These are phyloP conservation scores for Channa striata DNA, from an alignment of 2,797 vertebrate species.

Conservation along the genomic window DNA sequence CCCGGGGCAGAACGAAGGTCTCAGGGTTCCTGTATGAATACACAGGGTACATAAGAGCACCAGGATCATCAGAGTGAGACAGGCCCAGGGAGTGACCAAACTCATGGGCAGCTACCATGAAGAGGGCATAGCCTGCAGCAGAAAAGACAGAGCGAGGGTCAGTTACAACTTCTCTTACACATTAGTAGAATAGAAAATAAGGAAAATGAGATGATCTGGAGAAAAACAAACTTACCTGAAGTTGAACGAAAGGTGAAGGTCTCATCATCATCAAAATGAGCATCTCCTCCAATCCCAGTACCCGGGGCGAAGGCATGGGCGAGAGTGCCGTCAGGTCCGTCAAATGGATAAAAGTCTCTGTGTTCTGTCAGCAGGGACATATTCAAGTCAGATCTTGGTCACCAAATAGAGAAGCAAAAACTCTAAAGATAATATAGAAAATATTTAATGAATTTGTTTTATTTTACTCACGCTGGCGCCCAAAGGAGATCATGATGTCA, in stretches of 20 bases:
- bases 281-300: constrained; percentile 86
- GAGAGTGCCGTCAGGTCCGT: constrained; percentile 81
- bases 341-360: constrained; percentile 87
- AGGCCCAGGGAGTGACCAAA: constrained; percentile 84
- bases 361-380: constrained; percentile 79
- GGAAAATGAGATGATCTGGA: background rate
- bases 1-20: constrained; percentile 69
- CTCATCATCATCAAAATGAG: constrained; percentile 93
- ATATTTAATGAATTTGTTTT: constrained; percentile 74
- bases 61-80: constrained; percentile 75
- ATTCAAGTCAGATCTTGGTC: constrained; percentile 1
- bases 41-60: constrained; percentile 79
- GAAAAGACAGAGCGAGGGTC: background rate
- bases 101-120: constrained; percentile 85
- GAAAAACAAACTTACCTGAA: constrained; percentile 60
- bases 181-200: background rate
- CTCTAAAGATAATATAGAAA: background rate
- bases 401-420: background rate
- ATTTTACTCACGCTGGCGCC: constrained; percentile 40
- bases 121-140: constrained; percentile 76
- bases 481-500: constrained; percentile 95
- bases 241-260: constrained; percentile 79
- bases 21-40: constrained; percentile 75
- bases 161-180: background rate
- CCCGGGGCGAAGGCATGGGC: constrained; percentile 89